Base-by-base conservation (phyloP, 2,888 invertebrate species). In the Microdon myrmicae region DNA sequence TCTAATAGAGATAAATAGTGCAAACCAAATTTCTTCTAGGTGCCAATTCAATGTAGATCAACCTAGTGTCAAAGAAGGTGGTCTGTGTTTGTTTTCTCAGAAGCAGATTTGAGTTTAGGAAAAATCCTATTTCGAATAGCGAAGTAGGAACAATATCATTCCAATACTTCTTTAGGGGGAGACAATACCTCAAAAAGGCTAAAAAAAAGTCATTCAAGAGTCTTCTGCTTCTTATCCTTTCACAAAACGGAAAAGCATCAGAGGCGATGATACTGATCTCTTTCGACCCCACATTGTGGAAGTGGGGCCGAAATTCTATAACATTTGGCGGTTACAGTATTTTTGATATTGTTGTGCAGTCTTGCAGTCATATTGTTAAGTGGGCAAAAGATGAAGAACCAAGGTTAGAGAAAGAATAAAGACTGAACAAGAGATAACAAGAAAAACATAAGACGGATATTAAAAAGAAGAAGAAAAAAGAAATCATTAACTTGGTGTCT, bases 401-500 rank as follows among this genome's bases (percentile, higher is more conserved):
- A n/a, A n/a, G n/a, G n/a, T n/a, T n/a, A n/a, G n/a, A n/a, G n/a
- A n/a, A n/a, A n/a, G n/a, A 25, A 32, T 17, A 17, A 25, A 32
- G 10, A 26, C 32, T 38, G 43, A 49, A 39, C 38, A 41, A 25
- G 39, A 29, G 35, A 56, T 64, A 56, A 41, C n/a, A n/a, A n/a
- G n/a, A n/a, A n/a, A n/a, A n/a, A n/a, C n/a, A n/a, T n/a, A 29
- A 44, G 29, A 39, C 19, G 29, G 44, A 39, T 23, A 16, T 2
- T 9, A 26, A 17, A 7, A 7, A 7, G 19, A 14, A 12, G 23
- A 13, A n/a, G n/a, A 13, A 41, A 14, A 13, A 35, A 32, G 20
- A 34, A 47, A 35, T 10, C 8, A 39, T n/a, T 34, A 53, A 53
- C 47, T 51, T 34, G 43, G 43, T 51, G 51, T 58, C 58, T 64